Evolutionary conservation across 2,888 invertebrate species (phyloP), one percentile per base, ranked within the genome.

Genomic region (Omphaloscelis lunosa): DNA sequence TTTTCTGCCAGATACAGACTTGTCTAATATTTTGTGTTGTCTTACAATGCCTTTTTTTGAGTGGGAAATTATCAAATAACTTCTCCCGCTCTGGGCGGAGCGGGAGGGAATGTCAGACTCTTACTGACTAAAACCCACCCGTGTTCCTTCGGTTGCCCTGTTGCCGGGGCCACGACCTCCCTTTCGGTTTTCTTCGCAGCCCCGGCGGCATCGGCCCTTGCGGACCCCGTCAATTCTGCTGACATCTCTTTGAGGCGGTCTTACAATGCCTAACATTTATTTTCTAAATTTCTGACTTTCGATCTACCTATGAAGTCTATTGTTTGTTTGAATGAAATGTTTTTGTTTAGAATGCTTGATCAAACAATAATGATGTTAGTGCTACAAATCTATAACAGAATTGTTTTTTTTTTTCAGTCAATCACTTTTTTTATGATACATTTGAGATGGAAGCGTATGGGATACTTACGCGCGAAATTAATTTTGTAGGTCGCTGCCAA

Each of bases 311-410:
- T 41, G 1, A 17, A 12, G 7, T 17, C 29, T 41, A 58, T 39
- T 72, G 51, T 53, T 59, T 41, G 39, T 41, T 71, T 77, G 29
- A 23, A 27, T 51, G 17, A 27, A 17, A 17, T 72, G 41, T 41
- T 77, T 20, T 69, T 66, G n/a, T 39, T 5, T 20, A 20, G 58
- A 75, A 76, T 75, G 39, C 39, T 41, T 72, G 48, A 51, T 34
- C 41, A 17, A 48, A 17, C 27, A 74, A 74, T 11, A 63, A 12
- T 12, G 12, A 56, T 51, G 29, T 41, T 41, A 71, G 73, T 45
- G 17, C 34, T 45, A 29, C 27, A 80, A 39, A 62, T 34, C 29
- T 45, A 53, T 53, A 56, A 39, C n/a, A 2, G n/a, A 48, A 29
- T 29, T 9, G 20, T 3, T 59, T 20, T 23, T 5, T 5, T n/a